Evolutionary conservation across 1,140 invertebrate species (phyloP).

Genomic region (Drosophila ambigua): DNA sequence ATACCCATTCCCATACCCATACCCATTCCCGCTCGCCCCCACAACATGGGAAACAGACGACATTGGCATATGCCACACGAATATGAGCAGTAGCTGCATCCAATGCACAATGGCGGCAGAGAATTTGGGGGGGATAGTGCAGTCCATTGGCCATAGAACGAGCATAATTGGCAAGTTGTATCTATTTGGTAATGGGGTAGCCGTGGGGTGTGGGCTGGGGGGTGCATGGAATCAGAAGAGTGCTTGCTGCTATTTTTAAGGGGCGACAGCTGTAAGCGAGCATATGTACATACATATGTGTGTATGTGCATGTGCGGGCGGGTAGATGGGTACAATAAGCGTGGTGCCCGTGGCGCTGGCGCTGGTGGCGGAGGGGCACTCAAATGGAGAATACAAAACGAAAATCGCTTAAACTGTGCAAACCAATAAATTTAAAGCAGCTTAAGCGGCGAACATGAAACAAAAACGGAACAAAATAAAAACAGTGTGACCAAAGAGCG

Average conservation of each 20-base stretch:
- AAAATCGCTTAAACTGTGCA: constrained; percentile 77
- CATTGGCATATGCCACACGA: constrained; percentile 38
- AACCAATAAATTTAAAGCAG: constrained; percentile 80
- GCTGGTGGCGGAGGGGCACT: background rate
- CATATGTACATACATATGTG: too few species aligned
- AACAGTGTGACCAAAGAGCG: constrained; percentile 1
- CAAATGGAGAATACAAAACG: constrained; percentile 66
- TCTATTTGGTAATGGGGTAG: constrained; percentile 50
- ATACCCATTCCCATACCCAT: background rate
- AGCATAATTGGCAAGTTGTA: constrained; percentile 80
- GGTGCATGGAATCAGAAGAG: background rate
- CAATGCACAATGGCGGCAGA: background rate
- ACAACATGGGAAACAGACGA: constrained; percentile 33
- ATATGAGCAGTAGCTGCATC: constrained; percentile 49
- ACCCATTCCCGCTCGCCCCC: background rate
- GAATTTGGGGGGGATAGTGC: constrained; percentile 4
- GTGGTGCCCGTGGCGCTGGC: background rate
- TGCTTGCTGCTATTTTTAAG: too few species aligned
- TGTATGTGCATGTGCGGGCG: too few species aligned
- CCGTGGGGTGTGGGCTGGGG: background rate
- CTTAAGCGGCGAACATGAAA: constrained; percentile 61
- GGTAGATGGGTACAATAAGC: background rate
- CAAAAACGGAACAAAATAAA: constrained; percentile 32
- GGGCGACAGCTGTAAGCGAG: background rate
- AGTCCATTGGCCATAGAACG: constrained; percentile 72